Percentiles rank a stretch among this genome's conserved stretches.
Conservation (phyloP, 2,113 vertebrate genomes). For the Dasyurus viverrinus region DNA sequence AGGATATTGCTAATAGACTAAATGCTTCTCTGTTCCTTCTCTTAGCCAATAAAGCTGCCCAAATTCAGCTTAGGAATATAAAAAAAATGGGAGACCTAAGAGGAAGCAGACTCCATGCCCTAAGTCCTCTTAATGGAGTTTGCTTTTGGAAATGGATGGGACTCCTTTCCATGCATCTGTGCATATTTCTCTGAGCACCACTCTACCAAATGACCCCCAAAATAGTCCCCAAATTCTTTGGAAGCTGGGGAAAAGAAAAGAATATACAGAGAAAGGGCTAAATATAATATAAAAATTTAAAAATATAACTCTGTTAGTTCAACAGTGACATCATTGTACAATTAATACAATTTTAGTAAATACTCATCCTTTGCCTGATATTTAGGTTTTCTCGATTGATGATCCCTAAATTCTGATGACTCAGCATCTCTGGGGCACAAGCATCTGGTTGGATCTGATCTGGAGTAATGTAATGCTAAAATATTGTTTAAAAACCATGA, state of each 20-base stretch:
- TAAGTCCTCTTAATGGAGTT: neutral
- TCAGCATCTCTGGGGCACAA: neutral
- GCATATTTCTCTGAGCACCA: too few species aligned
- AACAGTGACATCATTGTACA: constrained; percentile 9
- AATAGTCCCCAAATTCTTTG: neutral
- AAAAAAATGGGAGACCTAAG: neutral
- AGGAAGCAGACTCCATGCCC: neutral
- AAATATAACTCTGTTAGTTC: neutral
- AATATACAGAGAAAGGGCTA: neutral
- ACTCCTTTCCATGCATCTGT: neutral
- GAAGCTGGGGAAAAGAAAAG: neutral
- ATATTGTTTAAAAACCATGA: neutral
- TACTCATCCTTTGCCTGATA: constrained; percentile 8
- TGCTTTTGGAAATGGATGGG: constrained; percentile 34
- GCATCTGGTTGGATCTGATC: neutral
- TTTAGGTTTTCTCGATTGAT: neutral
- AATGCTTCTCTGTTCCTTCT: constrained; percentile 43
- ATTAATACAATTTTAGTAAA: neutral
- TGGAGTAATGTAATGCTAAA: neutral
- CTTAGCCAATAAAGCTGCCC: constrained; percentile 21
- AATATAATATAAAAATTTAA: neutral
- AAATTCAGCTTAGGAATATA: constrained; percentile 20
- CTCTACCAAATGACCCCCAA: neutral
- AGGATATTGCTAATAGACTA: constrained; percentile 39
- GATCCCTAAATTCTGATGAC: neutral